Percentiles rank a stretch among this genome's conserved stretches.
Evolutionary conservation across 2,888 invertebrate species (phyloP).

Genomic region (Drosophila flavopinicola): DNA sequence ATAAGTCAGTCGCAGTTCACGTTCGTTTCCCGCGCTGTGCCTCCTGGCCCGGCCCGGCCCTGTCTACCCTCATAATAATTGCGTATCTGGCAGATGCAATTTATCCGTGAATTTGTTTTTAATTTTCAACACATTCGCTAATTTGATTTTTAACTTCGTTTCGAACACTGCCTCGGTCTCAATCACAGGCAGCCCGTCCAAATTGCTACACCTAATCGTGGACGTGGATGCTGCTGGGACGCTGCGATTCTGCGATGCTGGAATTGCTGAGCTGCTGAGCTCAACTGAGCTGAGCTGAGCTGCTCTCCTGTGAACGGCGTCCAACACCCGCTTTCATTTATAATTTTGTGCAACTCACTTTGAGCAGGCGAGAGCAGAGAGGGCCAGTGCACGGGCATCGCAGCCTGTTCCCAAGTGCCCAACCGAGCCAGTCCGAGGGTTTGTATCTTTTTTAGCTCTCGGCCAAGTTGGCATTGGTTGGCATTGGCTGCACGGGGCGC

Average conservation of each 20-base stretch:
- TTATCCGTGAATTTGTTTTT: slow-evolving; percentile 85
- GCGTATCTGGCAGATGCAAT: slow-evolving; percentile 84
- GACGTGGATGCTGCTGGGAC: slow-evolving; percentile 47
- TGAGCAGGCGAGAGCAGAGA: slow-evolving; percentile 39
- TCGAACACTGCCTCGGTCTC: slow-evolving; percentile 79
- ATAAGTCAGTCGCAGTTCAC: slow-evolving; percentile 58
- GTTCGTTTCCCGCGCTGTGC: slow-evolving; percentile 24
- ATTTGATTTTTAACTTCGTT: slow-evolving; percentile 84
- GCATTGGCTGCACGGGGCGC: slow-evolving; percentile 67
- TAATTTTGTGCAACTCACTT: slow-evolving; percentile 79
- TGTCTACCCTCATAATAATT: slow-evolving; percentile 79
- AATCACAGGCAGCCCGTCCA: slow-evolving; percentile 75
- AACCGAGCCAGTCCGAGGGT: slow-evolving; percentile 23
- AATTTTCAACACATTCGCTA: slow-evolving; percentile 85
- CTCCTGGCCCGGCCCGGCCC: slow-evolving; percentile 14
- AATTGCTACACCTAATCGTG: slow-evolving; percentile 79
- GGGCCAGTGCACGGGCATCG: slow-evolving; percentile 7
- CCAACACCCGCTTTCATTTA: slow-evolving; percentile 80
- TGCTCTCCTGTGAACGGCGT: slow-evolving; percentile 51
- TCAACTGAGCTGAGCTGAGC: slow-evolving; percentile 7
- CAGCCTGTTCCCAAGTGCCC: slow-evolving; percentile 63
- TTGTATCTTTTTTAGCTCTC: slow-evolving; percentile 71
- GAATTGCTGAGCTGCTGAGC: slow-evolving; percentile 2
- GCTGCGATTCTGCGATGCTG: slow-evolving; percentile 7
- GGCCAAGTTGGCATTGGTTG: slow-evolving; percentile 56